Percentiles rank a stretch among this genome's conserved stretches.
These are phyloP conservation scores for Apotomis capreana DNA, from an alignment of 2,888 invertebrate genomes.

Conservation along the genomic window DNA sequence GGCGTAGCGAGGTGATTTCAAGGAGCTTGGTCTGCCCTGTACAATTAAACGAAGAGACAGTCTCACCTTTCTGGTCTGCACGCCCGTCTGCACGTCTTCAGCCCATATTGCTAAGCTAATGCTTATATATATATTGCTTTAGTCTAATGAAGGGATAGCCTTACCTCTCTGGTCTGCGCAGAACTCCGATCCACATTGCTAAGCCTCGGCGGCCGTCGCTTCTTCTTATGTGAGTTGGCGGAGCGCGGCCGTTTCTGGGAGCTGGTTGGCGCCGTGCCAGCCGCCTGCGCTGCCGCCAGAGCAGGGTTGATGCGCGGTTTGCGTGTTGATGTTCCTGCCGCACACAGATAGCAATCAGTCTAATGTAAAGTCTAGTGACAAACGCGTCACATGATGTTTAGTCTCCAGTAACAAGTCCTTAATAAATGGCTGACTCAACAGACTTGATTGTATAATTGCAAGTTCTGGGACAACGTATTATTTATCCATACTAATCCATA, in stretches of 20 bases:
- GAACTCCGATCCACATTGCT: constrained; percentile 97
- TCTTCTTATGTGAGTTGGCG: constrained; percentile 83
- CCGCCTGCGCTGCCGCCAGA: constrained; percentile 96
- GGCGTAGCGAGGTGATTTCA: constrained; percentile 45
- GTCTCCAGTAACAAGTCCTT: too few relatives aligned
- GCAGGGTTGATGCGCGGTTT: constrained; percentile 99
- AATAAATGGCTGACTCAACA: too few relatives aligned
- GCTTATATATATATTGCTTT: constrained; percentile 86
- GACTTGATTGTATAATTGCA: too few relatives aligned
- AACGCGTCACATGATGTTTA: too few relatives aligned
- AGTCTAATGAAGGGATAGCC: not conserved
- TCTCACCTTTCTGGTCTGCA: constrained; percentile 92
- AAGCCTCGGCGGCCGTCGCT: constrained; percentile 88
- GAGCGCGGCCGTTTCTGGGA: constrained; percentile 80
- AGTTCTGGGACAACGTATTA: too few relatives aligned
- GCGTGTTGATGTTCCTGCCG: constrained; percentile 91
- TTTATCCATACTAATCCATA: too few relatives aligned
- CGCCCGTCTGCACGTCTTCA: constrained; percentile 92
- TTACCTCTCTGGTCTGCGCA: constrained; percentile 95
- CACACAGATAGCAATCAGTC: too few relatives aligned
- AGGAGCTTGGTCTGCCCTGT: too few relatives aligned
- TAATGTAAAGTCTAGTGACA: too few relatives aligned
- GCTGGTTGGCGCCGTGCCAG: constrained; percentile 81
- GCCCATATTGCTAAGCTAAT: constrained; percentile 95
- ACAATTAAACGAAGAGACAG: not conserved